A percentile compares a stretch with the other conserved stretches of the same genome.
Conservation (phyloP, 1,140 invertebrate species). For the Nixonia krombeini region DNA sequence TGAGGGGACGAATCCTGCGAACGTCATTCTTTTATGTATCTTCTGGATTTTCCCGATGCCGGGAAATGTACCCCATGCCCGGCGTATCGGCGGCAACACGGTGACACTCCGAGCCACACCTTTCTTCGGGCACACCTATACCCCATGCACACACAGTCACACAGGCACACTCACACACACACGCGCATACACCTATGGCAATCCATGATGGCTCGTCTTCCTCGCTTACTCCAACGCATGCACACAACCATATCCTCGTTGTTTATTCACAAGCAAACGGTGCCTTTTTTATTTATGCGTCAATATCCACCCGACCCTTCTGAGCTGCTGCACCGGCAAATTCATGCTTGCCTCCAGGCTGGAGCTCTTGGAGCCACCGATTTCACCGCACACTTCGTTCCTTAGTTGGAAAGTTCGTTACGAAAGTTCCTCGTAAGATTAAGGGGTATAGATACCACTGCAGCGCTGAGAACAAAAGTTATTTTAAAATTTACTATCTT, state of each 20-base stretch:
- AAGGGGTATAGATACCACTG: too few species aligned
- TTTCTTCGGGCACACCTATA: conserved; percentile 34
- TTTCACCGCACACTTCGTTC: conserved; percentile 7
- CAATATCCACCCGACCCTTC: conserved; percentile 19
- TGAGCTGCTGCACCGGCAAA: conserved; percentile 16
- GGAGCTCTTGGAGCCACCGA: too few species aligned
- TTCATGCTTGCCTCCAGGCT: too few species aligned
- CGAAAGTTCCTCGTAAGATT: too few species aligned
- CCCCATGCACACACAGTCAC: conserved; percentile 30
- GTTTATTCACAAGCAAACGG: conserved; percentile 31
- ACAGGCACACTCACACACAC: conserved; percentile 32
- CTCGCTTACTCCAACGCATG: too few species aligned
- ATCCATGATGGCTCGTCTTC: too few species aligned
- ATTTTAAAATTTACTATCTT: too few species aligned
- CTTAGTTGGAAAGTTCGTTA: too few species aligned
- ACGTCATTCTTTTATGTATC: too few species aligned
- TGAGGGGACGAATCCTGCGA: too few species aligned
- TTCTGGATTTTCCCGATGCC: too few species aligned
- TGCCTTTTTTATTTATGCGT: conserved; percentile 36
- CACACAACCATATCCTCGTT: conserved; percentile 10
- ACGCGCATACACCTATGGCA: conserved; percentile 5
- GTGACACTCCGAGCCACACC: conserved; percentile 36
- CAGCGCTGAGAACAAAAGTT: too few species aligned
- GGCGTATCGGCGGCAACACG: conserved; percentile 19
- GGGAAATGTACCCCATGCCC: conserved; percentile 19